Conservation (phyloP, 1,140 invertebrate genomes). For the Ephestia elutella region DNA sequence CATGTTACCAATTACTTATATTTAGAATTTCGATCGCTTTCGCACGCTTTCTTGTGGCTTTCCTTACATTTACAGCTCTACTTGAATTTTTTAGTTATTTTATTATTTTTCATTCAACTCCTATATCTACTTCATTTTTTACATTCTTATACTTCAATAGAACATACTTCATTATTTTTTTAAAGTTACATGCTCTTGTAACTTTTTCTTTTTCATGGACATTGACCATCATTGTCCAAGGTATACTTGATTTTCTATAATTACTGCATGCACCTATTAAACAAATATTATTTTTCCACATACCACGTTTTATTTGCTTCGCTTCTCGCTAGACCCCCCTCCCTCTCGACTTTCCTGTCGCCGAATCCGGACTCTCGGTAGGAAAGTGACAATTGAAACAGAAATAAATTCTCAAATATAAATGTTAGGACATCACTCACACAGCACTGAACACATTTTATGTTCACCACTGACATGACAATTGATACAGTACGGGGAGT, state of each 20-base stretch:
- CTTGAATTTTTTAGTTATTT: no score
- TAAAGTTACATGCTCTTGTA: background rate
- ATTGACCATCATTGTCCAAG: background rate
- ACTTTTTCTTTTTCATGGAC: background rate
- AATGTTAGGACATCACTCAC: slow-evolving; percentile 70
- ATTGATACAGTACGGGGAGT: slow-evolving; percentile 34
- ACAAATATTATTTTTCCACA: slow-evolving; percentile 11
- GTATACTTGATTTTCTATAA: background rate
- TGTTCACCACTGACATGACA: slow-evolving; percentile 42
- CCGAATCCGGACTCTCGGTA: slow-evolving; percentile 63
- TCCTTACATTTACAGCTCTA: slow-evolving; percentile 15
- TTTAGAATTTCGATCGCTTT: slow-evolving; percentile 21
- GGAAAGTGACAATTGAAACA: slow-evolving; percentile 33
- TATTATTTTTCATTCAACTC: slow-evolving; percentile 32
- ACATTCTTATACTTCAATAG: background rate
- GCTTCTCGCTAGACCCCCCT: slow-evolving; percentile 53
- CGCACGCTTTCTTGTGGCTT: slow-evolving; percentile 45
- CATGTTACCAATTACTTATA: slow-evolving; percentile 1
- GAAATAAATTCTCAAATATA: slow-evolving; percentile 68
- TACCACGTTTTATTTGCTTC: slow-evolving; percentile 31
- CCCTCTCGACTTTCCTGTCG: slow-evolving; percentile 70
- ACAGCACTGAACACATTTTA: slow-evolving; percentile 60
- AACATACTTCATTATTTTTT: background rate
- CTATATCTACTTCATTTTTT: background rate
- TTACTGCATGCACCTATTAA: slow-evolving; percentile 9